These are phyloP conservation scores for Plectropomus leopardus DNA, from an alignment of 2,113 vertebrate species.

Conservation along the genomic window DNA sequence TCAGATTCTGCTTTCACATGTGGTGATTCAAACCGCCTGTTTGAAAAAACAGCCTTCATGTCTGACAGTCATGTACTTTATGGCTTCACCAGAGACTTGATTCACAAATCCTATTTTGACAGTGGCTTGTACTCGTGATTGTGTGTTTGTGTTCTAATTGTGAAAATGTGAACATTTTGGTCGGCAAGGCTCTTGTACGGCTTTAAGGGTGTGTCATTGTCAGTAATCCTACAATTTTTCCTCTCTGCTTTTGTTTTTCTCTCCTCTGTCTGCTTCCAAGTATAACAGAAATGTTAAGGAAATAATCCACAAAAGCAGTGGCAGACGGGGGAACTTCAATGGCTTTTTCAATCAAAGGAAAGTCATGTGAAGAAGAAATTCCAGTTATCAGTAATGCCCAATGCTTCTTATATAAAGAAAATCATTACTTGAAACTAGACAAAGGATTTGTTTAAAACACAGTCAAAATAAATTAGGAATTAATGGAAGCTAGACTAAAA, in stretches of 20 bases:
- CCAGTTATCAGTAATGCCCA: not conserved
- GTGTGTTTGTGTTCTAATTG: conserved; percentile 1
- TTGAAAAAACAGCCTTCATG: conserved; percentile 42
- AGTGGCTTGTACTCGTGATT: conserved; percentile 7
- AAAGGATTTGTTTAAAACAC: not conserved
- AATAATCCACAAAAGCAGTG: conserved; percentile 20
- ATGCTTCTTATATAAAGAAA: not conserved
- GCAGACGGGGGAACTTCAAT: conserved; percentile 6
- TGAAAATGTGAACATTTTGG: conserved; percentile 11
- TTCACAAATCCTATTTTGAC: conserved; percentile 44
- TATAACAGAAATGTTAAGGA: conserved; percentile 17
- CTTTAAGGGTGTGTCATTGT: conserved; percentile 29
- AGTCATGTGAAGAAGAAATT: not conserved
- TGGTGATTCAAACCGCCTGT: conserved; percentile 53
- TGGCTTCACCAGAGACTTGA: conserved; percentile 30
- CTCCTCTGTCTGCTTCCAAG: conserved; percentile 11
- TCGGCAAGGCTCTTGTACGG: conserved; percentile 3
- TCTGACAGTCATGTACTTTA: conserved; percentile 58
- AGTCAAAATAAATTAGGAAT: not conserved
- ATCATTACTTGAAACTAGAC: not conserved
- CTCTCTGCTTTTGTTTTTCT: conserved; percentile 17
- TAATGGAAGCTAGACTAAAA: not conserved
- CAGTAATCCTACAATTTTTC: not conserved
- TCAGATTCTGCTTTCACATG: conserved; percentile 61
- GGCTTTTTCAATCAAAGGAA: not conserved